Base-by-base conservation (phyloP, 2,113 vertebrate species). In the Cavia porcellus region DNA sequence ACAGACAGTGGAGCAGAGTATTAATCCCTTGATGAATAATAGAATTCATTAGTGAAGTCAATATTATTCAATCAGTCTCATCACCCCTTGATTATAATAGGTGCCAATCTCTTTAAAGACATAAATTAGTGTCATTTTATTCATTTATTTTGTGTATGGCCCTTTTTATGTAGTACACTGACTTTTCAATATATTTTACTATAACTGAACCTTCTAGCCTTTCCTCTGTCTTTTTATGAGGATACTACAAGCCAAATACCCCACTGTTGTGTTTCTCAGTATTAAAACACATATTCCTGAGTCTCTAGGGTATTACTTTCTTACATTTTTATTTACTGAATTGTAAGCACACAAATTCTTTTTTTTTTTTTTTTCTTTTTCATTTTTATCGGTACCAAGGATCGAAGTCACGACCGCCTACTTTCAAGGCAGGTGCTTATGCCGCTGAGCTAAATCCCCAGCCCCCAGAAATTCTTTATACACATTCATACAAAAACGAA, bases 401-500 rank as follows among this genome's bases (percentile, higher is more conserved):
- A 38, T 38, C 38, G 38, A 38, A 38, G 2, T 38, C 38, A 38
- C 38, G 38, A 38, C 38, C 38, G 38, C 38, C 38, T 38, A 38
- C 38, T 38, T 38, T 2, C 38, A 38, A 38, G 38, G 38, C 38
- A 38, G 38, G 38, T 38, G 38, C 38, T 38, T 38, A 38, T 38
- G 38, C 38, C 38, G 38, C 38, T 38, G 38, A 38, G 38, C 38
- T 38, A 38, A 38, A 38, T 38, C 38, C 38, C 38, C 38, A 38
- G 38, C 38, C 38, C 38, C 38, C 38, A 38, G 2, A 38, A 38
- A 38, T 38, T 38, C 38, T 38, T 38, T 38, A 38, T 38, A 38
- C 38, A 19, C 0, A 19, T 3, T 13, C 8, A 9, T 5, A n/a
- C 5, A 7, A 20, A 13, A 17, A 1, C 28, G 6, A 5, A 57